Percentiles rank a stretch among this genome's conserved stretches.
phyloP scores from a whole-genome alignment of 1,140 invertebrate species.

The Catajapyx aquilonaris region DNA sequence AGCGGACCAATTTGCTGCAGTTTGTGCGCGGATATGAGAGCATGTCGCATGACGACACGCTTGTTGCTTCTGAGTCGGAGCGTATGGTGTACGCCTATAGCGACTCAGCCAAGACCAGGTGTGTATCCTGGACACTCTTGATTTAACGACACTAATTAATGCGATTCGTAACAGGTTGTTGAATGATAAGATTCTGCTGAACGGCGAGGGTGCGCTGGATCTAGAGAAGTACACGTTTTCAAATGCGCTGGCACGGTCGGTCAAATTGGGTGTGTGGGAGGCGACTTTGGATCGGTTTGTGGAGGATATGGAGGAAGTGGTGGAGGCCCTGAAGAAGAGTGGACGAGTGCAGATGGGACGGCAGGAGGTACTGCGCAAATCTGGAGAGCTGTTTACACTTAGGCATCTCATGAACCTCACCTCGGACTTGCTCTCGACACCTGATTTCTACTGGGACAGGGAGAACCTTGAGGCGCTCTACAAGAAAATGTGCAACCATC shows the following conservation, averaged over 20 bases:
- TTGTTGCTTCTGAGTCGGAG: conserved; percentile 59
- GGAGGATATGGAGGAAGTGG: conserved; percentile 57
- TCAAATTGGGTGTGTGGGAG: conserved; percentile 85
- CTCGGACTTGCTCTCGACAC: conserved; percentile 79
- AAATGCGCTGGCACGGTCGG: conserved; percentile 76
- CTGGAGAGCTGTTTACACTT: conserved; percentile 74
- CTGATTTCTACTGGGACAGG: conserved; percentile 94
- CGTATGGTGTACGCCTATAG: conserved; percentile 56
- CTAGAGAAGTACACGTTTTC: conserved; percentile 63
- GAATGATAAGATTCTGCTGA: no score
- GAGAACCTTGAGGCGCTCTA: conserved; percentile 69
- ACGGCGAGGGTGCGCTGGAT: conserved; percentile 14
- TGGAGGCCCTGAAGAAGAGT: conserved; percentile 55
- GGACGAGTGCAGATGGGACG: conserved; percentile 39
- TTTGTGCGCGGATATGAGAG: conserved; percentile 32
- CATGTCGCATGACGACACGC: conserved; percentile 32
- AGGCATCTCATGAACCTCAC: conserved; percentile 77
- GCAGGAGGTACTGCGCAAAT: conserved; percentile 59
- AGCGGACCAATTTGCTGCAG: conserved; percentile 50
- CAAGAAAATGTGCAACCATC: conserved; percentile 53
- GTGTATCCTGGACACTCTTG: no score
- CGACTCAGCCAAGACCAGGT: no score
- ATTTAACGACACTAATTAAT: no score
- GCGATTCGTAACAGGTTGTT: no score
- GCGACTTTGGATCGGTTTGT: conserved; percentile 59